Conservation (phyloP, 2,113 vertebrate species). For the Hydrochoerus hydrochaeris region DNA sequence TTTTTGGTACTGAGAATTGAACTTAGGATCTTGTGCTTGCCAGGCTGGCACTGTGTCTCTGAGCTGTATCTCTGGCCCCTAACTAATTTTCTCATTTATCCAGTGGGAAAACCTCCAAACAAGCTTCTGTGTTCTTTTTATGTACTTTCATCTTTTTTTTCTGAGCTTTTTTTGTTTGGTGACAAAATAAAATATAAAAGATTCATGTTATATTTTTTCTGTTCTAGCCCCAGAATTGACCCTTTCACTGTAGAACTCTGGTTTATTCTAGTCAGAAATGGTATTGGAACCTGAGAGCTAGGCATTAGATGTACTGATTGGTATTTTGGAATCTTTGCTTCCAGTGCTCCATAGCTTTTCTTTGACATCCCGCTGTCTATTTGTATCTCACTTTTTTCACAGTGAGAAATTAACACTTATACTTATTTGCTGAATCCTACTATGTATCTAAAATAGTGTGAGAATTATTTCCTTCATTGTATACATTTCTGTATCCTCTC, state of each 20-base stretch:
- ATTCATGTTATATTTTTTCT: neutral
- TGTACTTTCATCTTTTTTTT: neutral
- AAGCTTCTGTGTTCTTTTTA: neutral
- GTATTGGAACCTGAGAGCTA: neutral
- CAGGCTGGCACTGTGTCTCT: no score
- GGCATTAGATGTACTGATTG: neutral
- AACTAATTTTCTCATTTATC: neutral
- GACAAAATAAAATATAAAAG: neutral
- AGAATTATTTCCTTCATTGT: neutral
- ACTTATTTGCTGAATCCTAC: neutral
- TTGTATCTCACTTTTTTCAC: neutral
- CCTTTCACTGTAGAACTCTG: neutral
- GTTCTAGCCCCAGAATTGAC: neutral
- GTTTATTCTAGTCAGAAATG: neutral
- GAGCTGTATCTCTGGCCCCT: no score
- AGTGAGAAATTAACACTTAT: neutral
- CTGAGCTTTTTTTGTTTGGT: neutral
- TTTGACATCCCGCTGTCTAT: neutral
- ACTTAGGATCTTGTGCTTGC: no score
- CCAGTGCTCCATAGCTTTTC: neutral
- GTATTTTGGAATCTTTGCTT: neutral
- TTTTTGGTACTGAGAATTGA: no score
- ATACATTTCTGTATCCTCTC: neutral
- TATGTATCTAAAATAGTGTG: neutral
- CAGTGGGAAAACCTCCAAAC: neutral